Evolutionary conservation across 2,797 vertebrate species (phyloP).

Genomic region (Darevskia nairensis): DNA sequence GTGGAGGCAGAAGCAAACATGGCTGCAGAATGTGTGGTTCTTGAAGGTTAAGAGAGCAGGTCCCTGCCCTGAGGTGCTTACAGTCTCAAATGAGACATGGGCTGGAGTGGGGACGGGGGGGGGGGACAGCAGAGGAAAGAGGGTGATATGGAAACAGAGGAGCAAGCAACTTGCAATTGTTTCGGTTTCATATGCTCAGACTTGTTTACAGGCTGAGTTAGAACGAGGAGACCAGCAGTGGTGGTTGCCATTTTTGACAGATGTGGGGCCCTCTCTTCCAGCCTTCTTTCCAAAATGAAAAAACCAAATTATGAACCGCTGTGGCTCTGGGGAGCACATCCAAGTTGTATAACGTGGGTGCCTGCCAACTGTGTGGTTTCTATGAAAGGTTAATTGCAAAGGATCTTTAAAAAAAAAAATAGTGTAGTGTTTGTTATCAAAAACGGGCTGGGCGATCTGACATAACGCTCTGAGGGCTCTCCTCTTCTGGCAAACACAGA

Average conservation of each 20-base stretch:
- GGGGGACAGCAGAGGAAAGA: too few relatives aligned
- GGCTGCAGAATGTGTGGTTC: too few relatives aligned
- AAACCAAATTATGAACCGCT: slow-evolving; percentile 48
- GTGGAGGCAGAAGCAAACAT: too few relatives aligned
- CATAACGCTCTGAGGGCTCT: not conserved
- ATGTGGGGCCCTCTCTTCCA: slow-evolving; percentile 2
- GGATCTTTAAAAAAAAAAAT: slow-evolving; percentile 38
- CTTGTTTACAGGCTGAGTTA: too few relatives aligned
- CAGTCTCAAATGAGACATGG: too few relatives aligned
- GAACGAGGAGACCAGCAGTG: not conserved
- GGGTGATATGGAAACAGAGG: too few relatives aligned
- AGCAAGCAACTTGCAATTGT: too few relatives aligned
- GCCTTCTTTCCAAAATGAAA: slow-evolving; percentile 45
- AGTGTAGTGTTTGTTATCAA: slow-evolving; percentile 54
- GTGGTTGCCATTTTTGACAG: slow-evolving; percentile 42
- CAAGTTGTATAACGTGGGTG: slow-evolving; percentile 58
- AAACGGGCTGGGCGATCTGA: slow-evolving; percentile 46
- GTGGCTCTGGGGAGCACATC: slow-evolving; percentile 16
- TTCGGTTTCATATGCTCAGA: too few relatives aligned
- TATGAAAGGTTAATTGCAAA: slow-evolving; percentile 49
- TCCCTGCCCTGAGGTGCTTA: too few relatives aligned
- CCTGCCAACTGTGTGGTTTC: slow-evolving; percentile 48
- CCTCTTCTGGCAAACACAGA: not conserved
- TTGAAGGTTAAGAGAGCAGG: too few relatives aligned
- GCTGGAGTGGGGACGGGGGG: too few relatives aligned